Evolutionary conservation across 2,888 invertebrate genomes (phyloP).

Genomic region (Archips xylosteana): DNA sequence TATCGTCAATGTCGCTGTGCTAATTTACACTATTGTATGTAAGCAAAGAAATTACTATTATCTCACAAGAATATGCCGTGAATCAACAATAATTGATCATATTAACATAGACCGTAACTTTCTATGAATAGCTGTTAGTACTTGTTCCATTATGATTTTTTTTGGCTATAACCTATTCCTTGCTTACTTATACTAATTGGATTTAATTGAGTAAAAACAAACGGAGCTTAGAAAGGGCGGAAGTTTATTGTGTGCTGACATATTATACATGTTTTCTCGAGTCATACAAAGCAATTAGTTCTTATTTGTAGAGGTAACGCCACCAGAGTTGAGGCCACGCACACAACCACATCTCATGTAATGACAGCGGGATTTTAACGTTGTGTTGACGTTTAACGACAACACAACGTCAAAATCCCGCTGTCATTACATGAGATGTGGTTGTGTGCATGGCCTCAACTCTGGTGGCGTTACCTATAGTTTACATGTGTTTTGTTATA

Average conservation of each 20-base stretch:
- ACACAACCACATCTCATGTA: too few species aligned
- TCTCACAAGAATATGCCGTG: constrained; percentile 9
- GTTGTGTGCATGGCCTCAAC: too few species aligned
- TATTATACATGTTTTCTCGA: not conserved
- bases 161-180: constrained; percentile 45
- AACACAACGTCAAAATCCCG: too few species aligned
- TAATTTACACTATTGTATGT: constrained; percentile 31
- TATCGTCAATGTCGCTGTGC: constrained; percentile 19
- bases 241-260: constrained; percentile 45
- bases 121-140: constrained; percentile 39
- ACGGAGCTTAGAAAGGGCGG: constrained; percentile 43
- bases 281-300: not conserved
- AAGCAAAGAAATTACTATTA: constrained; percentile 23
- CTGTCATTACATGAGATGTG: too few species aligned
- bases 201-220: constrained; percentile 40
- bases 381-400: too few species aligned
- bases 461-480: too few species aligned
- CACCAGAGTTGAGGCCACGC: too few species aligned
- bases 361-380: too few species aligned
- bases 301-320: too few species aligned
- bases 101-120: constrained; percentile 39
- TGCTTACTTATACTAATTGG: constrained; percentile 47
- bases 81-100: constrained; percentile 31
- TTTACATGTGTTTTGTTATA: not conserved
- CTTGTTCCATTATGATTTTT: constrained; percentile 50